phyloP scores from a whole-genome alignment of 2,888 invertebrate species.

The Ommatoiulus sabulosus region DNA sequence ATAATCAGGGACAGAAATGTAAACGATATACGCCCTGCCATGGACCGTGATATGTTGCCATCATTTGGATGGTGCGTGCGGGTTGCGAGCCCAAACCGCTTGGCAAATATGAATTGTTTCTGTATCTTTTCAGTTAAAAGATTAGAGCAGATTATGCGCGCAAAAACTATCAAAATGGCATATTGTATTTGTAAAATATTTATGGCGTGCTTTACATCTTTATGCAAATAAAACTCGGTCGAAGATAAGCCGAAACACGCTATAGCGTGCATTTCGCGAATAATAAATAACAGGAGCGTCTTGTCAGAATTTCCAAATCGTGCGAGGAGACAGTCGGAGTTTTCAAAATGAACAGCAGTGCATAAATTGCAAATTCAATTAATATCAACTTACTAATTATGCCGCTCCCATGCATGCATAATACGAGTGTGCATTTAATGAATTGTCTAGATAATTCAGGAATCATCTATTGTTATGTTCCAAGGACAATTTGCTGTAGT shows the following conservation, averaged over 20 bases:
- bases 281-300: slow-evolving; percentile 6
- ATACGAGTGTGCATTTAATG: not conserved
- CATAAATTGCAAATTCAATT: not conserved
- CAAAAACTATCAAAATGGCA: not conserved
- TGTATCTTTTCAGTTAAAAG: slow-evolving; percentile 4
- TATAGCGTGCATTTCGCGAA: not conserved
- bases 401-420: not conserved
- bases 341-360: not conserved
- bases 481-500: no score
- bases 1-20: not conserved
- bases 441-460: not conserved
- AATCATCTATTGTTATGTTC: no score
- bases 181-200: not conserved
- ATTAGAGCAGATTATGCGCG: slow-evolving; percentile 18
- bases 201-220: not conserved
- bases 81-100: not conserved
- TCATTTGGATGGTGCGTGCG: not conserved
- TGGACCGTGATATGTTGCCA: not conserved
- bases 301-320: not conserved
- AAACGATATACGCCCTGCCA: not conserved
- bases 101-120: not conserved
- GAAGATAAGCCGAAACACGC: not conserved
- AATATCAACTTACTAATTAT: not conserved
- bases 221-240: not conserved
- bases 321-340: not conserved